A percentile compares a stretch with the other conserved stretches of the same genome.
Evolutionary conservation across 2,797 vertebrate genomes (phyloP).

Genomic region (Valencia hispanica): DNA sequence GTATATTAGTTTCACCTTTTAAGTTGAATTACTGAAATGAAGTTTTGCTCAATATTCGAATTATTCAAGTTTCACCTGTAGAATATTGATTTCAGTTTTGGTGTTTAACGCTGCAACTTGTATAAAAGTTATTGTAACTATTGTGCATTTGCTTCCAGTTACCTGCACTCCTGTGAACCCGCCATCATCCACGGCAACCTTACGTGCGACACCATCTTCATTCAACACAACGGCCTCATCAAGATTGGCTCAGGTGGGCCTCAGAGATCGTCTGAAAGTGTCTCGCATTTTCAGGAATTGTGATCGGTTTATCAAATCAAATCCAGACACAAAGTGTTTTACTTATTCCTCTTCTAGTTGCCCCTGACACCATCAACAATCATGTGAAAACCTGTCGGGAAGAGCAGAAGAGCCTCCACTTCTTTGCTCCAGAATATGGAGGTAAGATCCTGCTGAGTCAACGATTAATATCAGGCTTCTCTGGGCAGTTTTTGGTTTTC

Average conservation of each 20-base stretch:
- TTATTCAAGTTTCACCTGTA: too few relatives aligned
- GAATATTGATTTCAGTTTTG: not conserved
- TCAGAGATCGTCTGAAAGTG: not conserved
- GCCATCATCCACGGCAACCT: conserved; percentile 98
- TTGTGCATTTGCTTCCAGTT: conserved; percentile 76
- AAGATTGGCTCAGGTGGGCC: conserved; percentile 95
- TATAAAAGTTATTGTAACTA: not conserved
- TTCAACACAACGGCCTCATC: conserved; percentile 98
- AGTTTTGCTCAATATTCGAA: too few relatives aligned
- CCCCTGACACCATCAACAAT: conserved; percentile 98
- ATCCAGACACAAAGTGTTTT: not conserved
- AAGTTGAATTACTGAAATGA: too few relatives aligned
- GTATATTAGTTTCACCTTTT: too few relatives aligned
- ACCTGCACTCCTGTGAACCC: conserved; percentile 96
- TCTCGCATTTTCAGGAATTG: not conserved
- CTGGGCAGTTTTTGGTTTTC: not conserved
- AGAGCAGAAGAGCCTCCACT: conserved; percentile 98
- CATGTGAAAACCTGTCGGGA: conserved; percentile 98
- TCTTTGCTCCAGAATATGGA: conserved; percentile 98
- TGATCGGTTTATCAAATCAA: not conserved
- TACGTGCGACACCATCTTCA: conserved; percentile 99
- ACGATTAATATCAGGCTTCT: not conserved
- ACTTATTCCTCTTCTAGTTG: conserved; percentile 80
- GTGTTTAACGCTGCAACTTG: not conserved
- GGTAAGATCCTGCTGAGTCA: conserved; percentile 73